Conservation (phyloP, 2,888 invertebrate species). For the Eilema griseolum region DNA sequence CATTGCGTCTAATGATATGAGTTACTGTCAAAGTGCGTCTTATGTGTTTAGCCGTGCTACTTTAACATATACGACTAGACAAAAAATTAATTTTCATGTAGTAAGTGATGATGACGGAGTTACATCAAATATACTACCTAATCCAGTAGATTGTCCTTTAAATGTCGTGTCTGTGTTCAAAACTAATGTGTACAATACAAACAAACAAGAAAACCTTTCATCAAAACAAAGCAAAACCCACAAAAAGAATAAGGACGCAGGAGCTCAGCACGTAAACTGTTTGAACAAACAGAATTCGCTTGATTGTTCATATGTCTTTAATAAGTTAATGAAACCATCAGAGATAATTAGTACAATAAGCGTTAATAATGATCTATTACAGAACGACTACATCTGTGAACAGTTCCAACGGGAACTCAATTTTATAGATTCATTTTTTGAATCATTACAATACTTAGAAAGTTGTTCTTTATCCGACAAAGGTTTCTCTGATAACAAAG, state of each 20-base stretch:
- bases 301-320: slow-evolving; percentile 67
- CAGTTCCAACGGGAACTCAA: slow-evolving; percentile 82
- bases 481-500: slow-evolving; percentile 63
- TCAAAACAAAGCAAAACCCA: slow-evolving; percentile 39
- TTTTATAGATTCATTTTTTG: slow-evolving; percentile 84
- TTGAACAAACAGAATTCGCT: slow-evolving; percentile 64
- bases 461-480: slow-evolving; percentile 71
- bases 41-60: slow-evolving; percentile 76
- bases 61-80: slow-evolving; percentile 76
- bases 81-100: slow-evolving; percentile 78
- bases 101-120: slow-evolving; percentile 65
- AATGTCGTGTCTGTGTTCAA: slow-evolving; percentile 77
- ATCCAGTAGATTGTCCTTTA: slow-evolving; percentile 72
- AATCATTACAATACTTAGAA: slow-evolving; percentile 81
- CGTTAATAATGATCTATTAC: slow-evolving; percentile 70
- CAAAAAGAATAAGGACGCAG: slow-evolving; percentile 49
- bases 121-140: slow-evolving; percentile 60
- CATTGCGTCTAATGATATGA: slow-evolving; percentile 52
- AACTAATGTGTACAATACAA: slow-evolving; percentile 62
- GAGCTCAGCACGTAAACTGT: slow-evolving; percentile 50
- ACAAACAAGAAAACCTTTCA: slow-evolving; percentile 33
- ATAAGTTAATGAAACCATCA: slow-evolving; percentile 81
- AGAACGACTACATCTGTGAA: slow-evolving; percentile 74
- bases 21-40: slow-evolving; percentile 63
- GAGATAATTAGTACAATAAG: slow-evolving; percentile 81